These are phyloP conservation scores for Alloscopus bannaensis DNA, from an alignment of 2,888 invertebrate genomes.

Conservation along the genomic window DNA sequence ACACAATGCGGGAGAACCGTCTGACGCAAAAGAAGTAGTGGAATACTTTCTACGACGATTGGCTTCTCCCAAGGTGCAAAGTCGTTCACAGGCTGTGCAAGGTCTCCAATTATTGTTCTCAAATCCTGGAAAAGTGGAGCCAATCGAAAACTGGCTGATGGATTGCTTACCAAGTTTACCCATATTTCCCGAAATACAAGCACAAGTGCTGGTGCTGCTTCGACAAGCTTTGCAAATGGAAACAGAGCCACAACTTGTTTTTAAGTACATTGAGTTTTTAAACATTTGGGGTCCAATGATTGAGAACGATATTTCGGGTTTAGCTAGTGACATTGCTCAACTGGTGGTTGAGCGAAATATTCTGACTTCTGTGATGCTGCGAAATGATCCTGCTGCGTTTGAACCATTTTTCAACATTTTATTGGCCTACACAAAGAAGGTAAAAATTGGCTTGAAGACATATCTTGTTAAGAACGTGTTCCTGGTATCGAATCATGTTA, in stretches of 20 bases:
- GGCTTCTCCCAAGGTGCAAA: slow-evolving; percentile 87
- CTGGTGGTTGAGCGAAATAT: slow-evolving; percentile 93
- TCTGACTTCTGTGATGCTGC: slow-evolving; percentile 88
- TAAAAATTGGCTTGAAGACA: slow-evolving; percentile 74
- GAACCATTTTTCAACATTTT: slow-evolving; percentile 78
- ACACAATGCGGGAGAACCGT: slow-evolving; percentile 62
- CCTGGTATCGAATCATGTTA: background rate
- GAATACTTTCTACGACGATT: slow-evolving; percentile 92
- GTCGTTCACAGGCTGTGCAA: slow-evolving; percentile 84
- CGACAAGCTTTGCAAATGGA: slow-evolving; percentile 93
- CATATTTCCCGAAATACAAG: slow-evolving; percentile 83
- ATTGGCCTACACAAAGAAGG: slow-evolving; percentile 84
- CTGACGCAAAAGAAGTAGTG: slow-evolving; percentile 85
- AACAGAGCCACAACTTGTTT: slow-evolving; percentile 73
- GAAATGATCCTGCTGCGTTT: slow-evolving; percentile 75
- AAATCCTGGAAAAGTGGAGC: slow-evolving; percentile 25
- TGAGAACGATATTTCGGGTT: slow-evolving; percentile 52
- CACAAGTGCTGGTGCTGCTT: slow-evolving; percentile 78
- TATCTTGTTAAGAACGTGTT: background rate
- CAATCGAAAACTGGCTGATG: slow-evolving; percentile 74
- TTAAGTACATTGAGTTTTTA: slow-evolving; percentile 69
- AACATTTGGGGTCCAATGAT: slow-evolving; percentile 66
- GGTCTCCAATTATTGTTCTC: slow-evolving; percentile 66
- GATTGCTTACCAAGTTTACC: slow-evolving; percentile 82
- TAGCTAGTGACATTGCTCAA: slow-evolving; percentile 85